Base-by-base conservation (phyloP, 2,113 vertebrate genomes). In the Lampris megalopsis region DNA sequence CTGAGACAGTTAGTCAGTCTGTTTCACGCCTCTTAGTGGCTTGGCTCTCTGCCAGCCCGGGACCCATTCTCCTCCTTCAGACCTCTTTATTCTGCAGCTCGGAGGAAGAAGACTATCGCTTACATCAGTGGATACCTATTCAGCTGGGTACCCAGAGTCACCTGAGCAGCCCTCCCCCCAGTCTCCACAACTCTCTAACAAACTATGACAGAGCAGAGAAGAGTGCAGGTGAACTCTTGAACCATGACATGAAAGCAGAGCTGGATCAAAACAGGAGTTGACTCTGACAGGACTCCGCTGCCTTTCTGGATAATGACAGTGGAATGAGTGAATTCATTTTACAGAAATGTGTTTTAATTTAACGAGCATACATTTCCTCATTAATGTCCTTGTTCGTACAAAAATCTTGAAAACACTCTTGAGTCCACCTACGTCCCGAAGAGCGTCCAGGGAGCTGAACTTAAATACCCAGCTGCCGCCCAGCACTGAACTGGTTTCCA, bases 101-200 rank as follows among this genome's bases (percentile, higher is more conserved):
- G 9, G 57, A 61, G 40, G 59, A 53, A 61, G 58, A 61, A n/a
- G 38, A 40, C 40, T 61, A 40, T 61, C 59, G 5, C 59, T 61
- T 61, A 6, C 36, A 61, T 41, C 59, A 61, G 4, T 61, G 38
- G 10, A 61, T 13, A 61, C 59, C 59, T 61, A 13, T 61, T 61
- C 59, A 61, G 59, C 59, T 40, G 4, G 9, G 9, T 40, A 40
- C 2, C 37, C 58, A 61, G 59, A 40, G 40, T 61, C 38, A 61
- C 38, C 59, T 13, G 59, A 61, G 24, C 24, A 24, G 59, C 40
- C 6, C 13, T 9, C 11, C 4, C 10, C 13, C 52, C 52, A 24
- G 35, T 24, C 24, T 24, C 24, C 52, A 54, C 52, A 54, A 54
- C 35, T 5, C 11, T 54, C 52, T 8, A 9, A 54, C 3, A 13